Percentiles rank a stretch among this genome's conserved stretches.
Evolutionary conservation across 2,797 vertebrate species (phyloP).

Genomic region (Zalophus californianus): DNA sequence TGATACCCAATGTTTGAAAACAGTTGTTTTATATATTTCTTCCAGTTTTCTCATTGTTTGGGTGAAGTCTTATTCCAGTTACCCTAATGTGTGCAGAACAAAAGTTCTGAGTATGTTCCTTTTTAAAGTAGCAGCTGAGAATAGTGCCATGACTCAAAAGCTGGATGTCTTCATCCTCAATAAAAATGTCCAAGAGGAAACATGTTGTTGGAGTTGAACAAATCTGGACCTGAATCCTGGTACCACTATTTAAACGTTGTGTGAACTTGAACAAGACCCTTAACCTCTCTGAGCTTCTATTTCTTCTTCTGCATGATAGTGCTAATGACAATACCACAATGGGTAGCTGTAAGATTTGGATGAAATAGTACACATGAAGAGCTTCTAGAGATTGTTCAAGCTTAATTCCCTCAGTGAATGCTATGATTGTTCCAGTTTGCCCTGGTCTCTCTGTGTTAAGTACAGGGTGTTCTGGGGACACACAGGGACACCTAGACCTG

Average conservation of each 20-base stretch:
- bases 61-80: not conserved
- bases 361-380: not conserved
- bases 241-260: not conserved
- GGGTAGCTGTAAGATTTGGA: not conserved
- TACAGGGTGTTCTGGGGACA: not conserved
- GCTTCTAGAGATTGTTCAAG: not conserved
- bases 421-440: not conserved
- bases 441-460: not conserved
- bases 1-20: not conserved
- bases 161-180: not conserved
- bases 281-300: not conserved
- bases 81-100: not conserved
- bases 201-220: not conserved
- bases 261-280: not conserved
- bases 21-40: not conserved
- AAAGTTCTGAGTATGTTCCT: not conserved
- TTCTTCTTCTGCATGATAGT: not conserved
- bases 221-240: not conserved
- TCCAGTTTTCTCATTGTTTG: conserved; percentile 28
- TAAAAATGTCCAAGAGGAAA: conserved; percentile 6
- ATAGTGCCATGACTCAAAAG: not conserved
- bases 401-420: not conserved
- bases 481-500: not conserved
- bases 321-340: not conserved
- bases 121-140: not conserved